Evolutionary conservation across 2,888 invertebrate genomes (phyloP).

Genomic region (Spilosoma lubricipeda): DNA sequence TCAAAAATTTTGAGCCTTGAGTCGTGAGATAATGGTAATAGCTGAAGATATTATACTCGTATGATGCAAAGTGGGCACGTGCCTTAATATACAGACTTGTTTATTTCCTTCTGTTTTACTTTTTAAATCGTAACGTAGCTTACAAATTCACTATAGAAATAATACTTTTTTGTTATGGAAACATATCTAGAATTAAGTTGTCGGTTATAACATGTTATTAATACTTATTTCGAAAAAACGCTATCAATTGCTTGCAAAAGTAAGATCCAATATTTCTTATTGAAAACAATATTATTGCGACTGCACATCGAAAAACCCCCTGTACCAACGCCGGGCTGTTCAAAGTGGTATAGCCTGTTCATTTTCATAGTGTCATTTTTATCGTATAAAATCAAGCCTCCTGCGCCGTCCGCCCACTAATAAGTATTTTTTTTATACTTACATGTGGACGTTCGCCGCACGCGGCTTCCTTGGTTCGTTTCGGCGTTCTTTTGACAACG

Average conservation of each 20-base stretch:
- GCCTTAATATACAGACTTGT: not conserved
- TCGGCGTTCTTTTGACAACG: too few species aligned
- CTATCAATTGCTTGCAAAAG: too few species aligned
- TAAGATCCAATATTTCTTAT: not conserved
- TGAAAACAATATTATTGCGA: not conserved
- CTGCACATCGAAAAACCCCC: too few species aligned
- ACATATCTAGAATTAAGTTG: not conserved
- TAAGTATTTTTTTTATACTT: too few species aligned
- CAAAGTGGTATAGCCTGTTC: too few species aligned
- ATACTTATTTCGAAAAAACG: not conserved
- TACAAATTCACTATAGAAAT: not conserved
- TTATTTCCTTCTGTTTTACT: not conserved
- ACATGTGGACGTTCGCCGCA: too few species aligned
- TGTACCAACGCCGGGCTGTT: too few species aligned
- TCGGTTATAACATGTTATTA: not conserved
- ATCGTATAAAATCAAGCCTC: too few species aligned
- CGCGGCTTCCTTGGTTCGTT: too few species aligned
- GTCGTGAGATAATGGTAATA: slow-evolving; percentile 50
- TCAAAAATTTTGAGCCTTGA: slow-evolving; percentile 49
- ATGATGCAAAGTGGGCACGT: slow-evolving; percentile 24
- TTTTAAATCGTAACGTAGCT: not conserved
- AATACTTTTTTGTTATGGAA: not conserved
- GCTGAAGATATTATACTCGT: slow-evolving; percentile 45
- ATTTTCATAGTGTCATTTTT: too few species aligned
- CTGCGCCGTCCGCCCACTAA: too few species aligned